These are phyloP conservation scores for Artemisiospiza belli DNA, from an alignment of 2,113 vertebrate species.

Conservation along the genomic window DNA sequence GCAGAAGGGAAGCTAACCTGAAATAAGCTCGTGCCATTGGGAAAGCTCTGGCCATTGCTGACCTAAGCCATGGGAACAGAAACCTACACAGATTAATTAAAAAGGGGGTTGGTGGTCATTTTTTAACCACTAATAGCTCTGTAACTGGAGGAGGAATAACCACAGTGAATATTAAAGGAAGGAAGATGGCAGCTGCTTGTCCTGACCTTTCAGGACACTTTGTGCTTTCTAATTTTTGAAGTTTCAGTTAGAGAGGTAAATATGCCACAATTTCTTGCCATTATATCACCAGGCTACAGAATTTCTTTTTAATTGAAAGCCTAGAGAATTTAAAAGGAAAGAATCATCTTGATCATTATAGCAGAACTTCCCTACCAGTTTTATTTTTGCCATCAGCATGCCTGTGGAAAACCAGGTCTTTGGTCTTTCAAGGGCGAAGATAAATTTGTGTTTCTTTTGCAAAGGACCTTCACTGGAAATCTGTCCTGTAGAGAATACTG, in stretches of 20 bases:
- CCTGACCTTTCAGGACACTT: not conserved
- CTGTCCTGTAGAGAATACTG: not conserved
- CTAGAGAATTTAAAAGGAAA: not conserved
- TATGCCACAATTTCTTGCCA: not conserved
- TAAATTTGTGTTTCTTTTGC: not conserved
- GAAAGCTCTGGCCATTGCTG: not conserved
- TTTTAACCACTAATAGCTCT: not conserved
- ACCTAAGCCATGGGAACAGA: not conserved
- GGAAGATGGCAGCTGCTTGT: not conserved
- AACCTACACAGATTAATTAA: not conserved
- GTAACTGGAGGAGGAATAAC: not conserved
- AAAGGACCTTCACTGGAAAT: not conserved
- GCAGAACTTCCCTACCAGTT: not conserved
- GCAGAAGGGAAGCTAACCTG: not conserved
- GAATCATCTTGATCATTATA: not conserved
- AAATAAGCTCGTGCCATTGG: not conserved
- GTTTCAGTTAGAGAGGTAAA: not conserved
- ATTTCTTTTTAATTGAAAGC: not conserved
- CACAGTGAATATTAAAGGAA: not conserved
- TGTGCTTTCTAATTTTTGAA: not conserved
- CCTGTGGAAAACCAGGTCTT: not conserved
- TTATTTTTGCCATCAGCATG: not conserved
- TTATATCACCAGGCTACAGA: not conserved
- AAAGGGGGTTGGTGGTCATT: not conserved
- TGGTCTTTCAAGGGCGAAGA: conserved; percentile 17